phyloP scores from a whole-genome alignment of 1,140 invertebrate species.

The Listronotus oregonensis region DNA sequence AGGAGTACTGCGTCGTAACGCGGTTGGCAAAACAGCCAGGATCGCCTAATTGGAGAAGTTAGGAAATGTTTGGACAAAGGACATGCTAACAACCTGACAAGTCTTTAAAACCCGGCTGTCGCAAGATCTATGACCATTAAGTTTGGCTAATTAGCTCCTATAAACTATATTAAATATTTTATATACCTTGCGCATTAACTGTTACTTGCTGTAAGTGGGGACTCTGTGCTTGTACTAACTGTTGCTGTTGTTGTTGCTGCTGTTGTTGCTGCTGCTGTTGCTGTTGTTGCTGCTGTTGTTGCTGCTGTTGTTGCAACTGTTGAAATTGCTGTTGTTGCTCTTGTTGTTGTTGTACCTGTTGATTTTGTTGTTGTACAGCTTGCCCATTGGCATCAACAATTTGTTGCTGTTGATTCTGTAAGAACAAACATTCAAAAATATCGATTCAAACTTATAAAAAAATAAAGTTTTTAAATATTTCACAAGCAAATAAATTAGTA shows the following conservation, averaged over 20 bases:
- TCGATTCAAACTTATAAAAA: no score
- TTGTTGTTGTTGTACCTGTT: conserved; percentile 53
- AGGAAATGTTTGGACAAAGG: no score
- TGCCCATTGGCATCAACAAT: conserved; percentile 50
- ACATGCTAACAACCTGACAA: no score
- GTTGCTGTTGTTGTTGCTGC: conserved; percentile 53
- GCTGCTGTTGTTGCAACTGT: conserved; percentile 58
- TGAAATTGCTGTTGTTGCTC: conserved; percentile 36
- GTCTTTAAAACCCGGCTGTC: no score
- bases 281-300: conserved; percentile 53
- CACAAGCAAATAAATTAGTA: no score
- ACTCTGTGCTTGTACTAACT: conserved; percentile 60
- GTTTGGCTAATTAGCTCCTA: no score
- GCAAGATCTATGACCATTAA: no score
- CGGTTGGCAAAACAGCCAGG: no score
- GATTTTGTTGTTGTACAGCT: conserved; percentile 57
- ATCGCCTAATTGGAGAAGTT: no score
- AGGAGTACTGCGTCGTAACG: no score
- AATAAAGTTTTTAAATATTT: no score
- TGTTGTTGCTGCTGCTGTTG: conserved; percentile 37
- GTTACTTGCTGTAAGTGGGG: conserved; percentile 63
- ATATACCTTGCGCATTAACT: conserved; percentile 47
- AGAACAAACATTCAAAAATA: no score
- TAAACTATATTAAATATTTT: neutral
- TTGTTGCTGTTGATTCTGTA: conserved; percentile 38